Evolutionary conservation across 2,888 invertebrate species (phyloP).

Genomic region (Cantharis rufa): DNA sequence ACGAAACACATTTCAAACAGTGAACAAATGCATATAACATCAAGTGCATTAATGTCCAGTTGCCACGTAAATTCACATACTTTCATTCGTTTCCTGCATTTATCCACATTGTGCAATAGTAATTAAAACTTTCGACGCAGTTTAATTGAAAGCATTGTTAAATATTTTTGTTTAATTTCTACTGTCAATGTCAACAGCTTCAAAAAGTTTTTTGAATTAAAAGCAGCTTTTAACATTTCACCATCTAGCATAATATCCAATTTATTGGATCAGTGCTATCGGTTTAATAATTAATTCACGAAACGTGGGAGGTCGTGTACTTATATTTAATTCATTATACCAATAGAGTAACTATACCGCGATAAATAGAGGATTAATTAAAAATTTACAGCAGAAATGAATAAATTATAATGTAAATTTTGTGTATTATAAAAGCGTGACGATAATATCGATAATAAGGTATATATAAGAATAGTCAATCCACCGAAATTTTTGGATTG

Average conservation of each 20-base stretch:
- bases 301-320: not conserved
- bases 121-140: conserved; percentile 27
- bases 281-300: conserved; percentile 5
- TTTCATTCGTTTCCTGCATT: conserved; percentile 18
- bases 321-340: conserved; percentile 3
- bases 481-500: not conserved
- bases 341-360: conserved; percentile 1
- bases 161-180: conserved; percentile 25
- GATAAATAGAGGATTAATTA: conserved; percentile 1
- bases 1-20: not conserved
- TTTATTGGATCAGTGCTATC: conserved; percentile 4
- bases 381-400: not conserved
- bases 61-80: conserved; percentile 22
- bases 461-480: no score
- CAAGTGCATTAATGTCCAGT: conserved; percentile 7
- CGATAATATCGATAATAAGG: not conserved
- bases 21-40: not conserved
- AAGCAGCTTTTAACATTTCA: conserved; percentile 11
- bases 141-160: conserved; percentile 23
- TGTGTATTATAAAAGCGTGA: not conserved
- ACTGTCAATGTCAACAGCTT: conserved; percentile 17
- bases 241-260: conserved; percentile 1
- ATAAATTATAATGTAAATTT: not conserved
- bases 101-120: conserved; percentile 22
- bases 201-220: conserved; percentile 11